phyloP scores from a whole-genome alignment of 2,888 invertebrate species.

The Caenorhabditis sulstoni region DNA sequence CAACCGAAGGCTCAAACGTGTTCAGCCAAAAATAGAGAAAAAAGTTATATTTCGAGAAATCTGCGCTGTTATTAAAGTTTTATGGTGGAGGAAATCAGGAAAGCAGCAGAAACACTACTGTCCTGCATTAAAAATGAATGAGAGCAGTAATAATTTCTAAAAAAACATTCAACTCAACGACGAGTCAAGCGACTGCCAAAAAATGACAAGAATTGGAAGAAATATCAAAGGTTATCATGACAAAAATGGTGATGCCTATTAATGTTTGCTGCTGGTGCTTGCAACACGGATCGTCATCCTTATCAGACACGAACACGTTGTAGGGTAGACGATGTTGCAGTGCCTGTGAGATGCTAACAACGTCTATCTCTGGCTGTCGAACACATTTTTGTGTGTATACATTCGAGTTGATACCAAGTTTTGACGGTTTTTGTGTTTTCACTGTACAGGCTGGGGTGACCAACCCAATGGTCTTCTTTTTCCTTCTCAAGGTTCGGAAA shows the following conservation, averaged over 20 bases:
- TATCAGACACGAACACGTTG: conserved; percentile 41
- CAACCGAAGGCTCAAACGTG: too few relatives aligned
- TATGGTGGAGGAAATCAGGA: too few relatives aligned
- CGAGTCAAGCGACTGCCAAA: not conserved
- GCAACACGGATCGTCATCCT: conserved; percentile 29
- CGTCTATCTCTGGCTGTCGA: not conserved
- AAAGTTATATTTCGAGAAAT: too few relatives aligned
- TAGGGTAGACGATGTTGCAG: conserved; percentile 20
- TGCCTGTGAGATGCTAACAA: conserved; percentile 19
- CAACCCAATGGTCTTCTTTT: too few relatives aligned
- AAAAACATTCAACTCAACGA: too few relatives aligned
- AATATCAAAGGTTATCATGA: conserved; percentile 22
- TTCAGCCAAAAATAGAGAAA: too few relatives aligned
- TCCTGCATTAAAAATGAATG: too few relatives aligned
- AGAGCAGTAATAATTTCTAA: too few relatives aligned
- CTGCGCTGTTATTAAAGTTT: too few relatives aligned
- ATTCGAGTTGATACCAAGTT: conserved; percentile 4
- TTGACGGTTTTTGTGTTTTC: not conserved
- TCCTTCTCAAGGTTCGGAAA: not conserved
- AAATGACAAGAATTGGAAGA: conserved; percentile 10
- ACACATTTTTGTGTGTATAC: conserved; percentile 2
- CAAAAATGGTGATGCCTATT: conserved; percentile 5
- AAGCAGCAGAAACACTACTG: too few relatives aligned
- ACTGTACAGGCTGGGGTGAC: not conserved
- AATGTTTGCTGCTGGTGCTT: conserved; percentile 46